phyloP scores from a whole-genome alignment of 2,888 invertebrate genomes.

The Hirtodrosophila duncani region DNA sequence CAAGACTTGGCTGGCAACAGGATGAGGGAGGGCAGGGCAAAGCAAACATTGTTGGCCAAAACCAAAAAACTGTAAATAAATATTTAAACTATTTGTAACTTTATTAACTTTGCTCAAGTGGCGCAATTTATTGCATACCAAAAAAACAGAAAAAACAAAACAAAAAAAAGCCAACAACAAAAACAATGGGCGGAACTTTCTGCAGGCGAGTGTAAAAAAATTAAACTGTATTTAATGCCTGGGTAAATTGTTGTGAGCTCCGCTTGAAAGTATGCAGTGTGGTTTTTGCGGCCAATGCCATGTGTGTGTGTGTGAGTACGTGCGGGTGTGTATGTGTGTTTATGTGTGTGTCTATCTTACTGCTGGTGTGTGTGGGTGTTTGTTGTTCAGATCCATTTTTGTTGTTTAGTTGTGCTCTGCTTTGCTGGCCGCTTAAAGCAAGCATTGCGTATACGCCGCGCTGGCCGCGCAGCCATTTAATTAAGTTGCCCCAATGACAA shows the following conservation, averaged over 20 bases:
- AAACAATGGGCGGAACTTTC: not conserved
- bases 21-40: constrained; percentile 28
- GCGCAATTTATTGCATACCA: constrained; percentile 67
- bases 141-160: constrained; percentile 21
- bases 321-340: constrained; percentile 2
- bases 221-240: constrained; percentile 42
- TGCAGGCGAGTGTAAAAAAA: constrained; percentile 10
- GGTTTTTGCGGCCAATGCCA: constrained; percentile 30
- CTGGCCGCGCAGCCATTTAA: constrained; percentile 41
- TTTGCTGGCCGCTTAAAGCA: constrained; percentile 20
- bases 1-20: constrained; percentile 9
- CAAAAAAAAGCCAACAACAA: constrained; percentile 6
- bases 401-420: constrained; percentile 33
- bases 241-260: constrained; percentile 32
- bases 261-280: constrained; percentile 13
- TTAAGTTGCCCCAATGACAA: constrained; percentile 35
- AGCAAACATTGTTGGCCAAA: constrained; percentile 52
- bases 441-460: constrained; percentile 49
- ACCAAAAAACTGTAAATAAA: constrained; percentile 68
- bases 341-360: not conserved
- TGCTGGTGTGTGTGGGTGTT: constrained; percentile 10
- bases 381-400: constrained; percentile 31
- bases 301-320: constrained; percentile 1
- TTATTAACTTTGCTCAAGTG: constrained; percentile 71
- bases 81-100: constrained; percentile 72